Percentiles rank a stretch among this genome's conserved stretches.
phyloP scores from a whole-genome alignment of 2,888 invertebrate genomes.

The Drosophila siamana region DNA sequence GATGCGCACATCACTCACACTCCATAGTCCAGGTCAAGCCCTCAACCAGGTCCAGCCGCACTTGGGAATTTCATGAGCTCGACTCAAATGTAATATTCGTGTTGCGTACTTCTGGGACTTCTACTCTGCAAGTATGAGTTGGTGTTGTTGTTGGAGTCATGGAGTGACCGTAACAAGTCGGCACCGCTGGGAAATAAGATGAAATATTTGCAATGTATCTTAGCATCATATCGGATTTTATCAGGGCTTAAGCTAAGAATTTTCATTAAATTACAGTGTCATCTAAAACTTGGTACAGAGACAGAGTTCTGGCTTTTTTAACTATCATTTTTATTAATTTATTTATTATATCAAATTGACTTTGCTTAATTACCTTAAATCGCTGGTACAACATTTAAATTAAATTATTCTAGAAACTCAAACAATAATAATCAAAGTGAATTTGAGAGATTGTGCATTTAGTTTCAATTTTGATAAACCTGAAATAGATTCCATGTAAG shows the following conservation, averaged over 20 bases:
- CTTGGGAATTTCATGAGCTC: slow-evolving; percentile 32
- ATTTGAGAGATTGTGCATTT: too few species aligned
- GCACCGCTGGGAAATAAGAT: slow-evolving; percentile 25
- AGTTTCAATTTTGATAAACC: too few species aligned
- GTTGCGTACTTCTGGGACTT: slow-evolving; percentile 21
- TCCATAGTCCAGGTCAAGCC: slow-evolving; percentile 13
- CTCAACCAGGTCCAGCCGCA: background rate
- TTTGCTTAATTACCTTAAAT: too few species aligned
- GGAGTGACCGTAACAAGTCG: background rate
- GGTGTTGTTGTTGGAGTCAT: background rate
- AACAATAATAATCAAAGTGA: too few species aligned
- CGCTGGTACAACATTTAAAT: too few species aligned
- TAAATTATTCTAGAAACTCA: too few species aligned
- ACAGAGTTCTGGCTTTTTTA: too few species aligned
- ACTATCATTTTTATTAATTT: too few species aligned
- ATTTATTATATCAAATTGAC: too few species aligned
- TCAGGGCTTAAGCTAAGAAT: background rate
- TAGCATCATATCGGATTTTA: background rate
- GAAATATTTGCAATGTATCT: slow-evolving; percentile 1
- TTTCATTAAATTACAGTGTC: background rate
- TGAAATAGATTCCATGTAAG: too few species aligned
- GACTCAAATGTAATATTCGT: slow-evolving; percentile 41
- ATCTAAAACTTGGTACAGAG: too few species aligned
- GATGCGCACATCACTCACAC: background rate
- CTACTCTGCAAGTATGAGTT: background rate